These are phyloP conservation scores for Tribolium freemani DNA, from an alignment of 2,888 invertebrate species.

Conservation along the genomic window DNA sequence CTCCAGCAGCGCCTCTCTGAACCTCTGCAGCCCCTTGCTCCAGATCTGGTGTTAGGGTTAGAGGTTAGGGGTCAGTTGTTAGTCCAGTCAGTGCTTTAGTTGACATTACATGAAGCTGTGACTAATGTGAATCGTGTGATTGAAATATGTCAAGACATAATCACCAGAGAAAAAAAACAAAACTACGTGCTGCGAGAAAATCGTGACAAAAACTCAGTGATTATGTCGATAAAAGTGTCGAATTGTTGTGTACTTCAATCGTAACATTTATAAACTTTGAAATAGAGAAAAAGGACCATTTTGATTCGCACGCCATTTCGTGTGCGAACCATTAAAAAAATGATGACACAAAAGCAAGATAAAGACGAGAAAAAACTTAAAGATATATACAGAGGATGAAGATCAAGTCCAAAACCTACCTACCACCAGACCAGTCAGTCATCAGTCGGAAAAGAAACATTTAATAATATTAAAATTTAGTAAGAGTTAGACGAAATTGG, in stretches of 20 bases:
- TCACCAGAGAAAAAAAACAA: conserved; percentile 39
- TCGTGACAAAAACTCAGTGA: conserved; percentile 18
- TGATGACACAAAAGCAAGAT: not conserved
- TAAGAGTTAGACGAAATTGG: conserved; percentile 38
- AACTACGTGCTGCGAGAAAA: conserved; percentile 11
- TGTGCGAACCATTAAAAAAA: too few species aligned
- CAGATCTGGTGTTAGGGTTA: conserved; percentile 80
- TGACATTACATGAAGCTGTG: conserved; percentile 52
- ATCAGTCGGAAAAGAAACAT: conserved; percentile 15
- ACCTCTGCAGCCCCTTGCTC: conserved; percentile 87
- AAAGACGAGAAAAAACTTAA: not conserved
- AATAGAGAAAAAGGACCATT: not conserved
- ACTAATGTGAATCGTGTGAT: conserved; percentile 40
- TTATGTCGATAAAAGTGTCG: conserved; percentile 31
- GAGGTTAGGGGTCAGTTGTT: conserved; percentile 73
- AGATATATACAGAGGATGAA: conserved; percentile 6
- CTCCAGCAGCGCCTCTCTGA: conserved; percentile 86
- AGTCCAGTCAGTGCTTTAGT: conserved; percentile 66
- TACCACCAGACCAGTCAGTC: conserved; percentile 12
- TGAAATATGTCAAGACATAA: conserved; percentile 48
- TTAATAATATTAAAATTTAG: conserved; percentile 55
- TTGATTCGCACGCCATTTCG: too few species aligned
- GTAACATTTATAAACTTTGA: conserved; percentile 34
- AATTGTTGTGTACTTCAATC: conserved; percentile 22
- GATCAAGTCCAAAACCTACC: not conserved